phyloP scores from a whole-genome alignment of 2,888 invertebrate species.

The Malthinus seriepunctatus region DNA sequence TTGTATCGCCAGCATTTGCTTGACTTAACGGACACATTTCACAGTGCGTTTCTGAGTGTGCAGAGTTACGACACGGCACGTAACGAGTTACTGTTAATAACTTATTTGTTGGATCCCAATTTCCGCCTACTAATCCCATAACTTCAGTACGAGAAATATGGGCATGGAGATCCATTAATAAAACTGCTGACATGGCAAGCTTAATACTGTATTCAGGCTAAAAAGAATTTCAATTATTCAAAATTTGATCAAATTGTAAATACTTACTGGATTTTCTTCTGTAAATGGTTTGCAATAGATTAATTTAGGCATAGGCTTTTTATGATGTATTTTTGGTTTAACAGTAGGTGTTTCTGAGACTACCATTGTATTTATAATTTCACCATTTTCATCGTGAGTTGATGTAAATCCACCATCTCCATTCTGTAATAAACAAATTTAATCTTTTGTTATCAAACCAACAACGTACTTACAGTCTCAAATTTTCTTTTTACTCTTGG shows the following conservation, averaged over 20 bases:
- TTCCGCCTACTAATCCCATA: conserved; percentile 74
- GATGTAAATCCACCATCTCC: conserved; percentile 69
- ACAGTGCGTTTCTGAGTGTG: conserved; percentile 69
- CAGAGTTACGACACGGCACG: conserved; percentile 66
- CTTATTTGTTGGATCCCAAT: conserved; percentile 47
- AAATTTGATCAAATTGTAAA: background rate
- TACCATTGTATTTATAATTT: conserved; percentile 56
- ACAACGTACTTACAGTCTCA: conserved; percentile 53
- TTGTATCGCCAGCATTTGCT: conserved; percentile 62
- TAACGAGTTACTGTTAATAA: conserved; percentile 59
- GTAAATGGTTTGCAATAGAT: conserved; percentile 65
- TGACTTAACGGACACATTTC: conserved; percentile 79
- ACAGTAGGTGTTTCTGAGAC: conserved; percentile 51
- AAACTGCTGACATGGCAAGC: conserved; percentile 63
- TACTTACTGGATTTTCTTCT: conserved; percentile 60
- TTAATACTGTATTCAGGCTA: conserved; percentile 67
- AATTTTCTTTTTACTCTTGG: conserved; percentile 57
- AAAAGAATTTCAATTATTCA: background rate
- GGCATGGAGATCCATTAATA: conserved; percentile 72
- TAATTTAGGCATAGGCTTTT: conserved; percentile 59
- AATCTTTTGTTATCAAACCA: background rate
- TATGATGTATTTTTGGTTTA: conserved; percentile 49
- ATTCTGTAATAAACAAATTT: conserved; percentile 49
- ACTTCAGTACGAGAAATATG: conserved; percentile 72
- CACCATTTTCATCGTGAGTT: conserved; percentile 65